Evolutionary conservation across 1,140 invertebrate species (phyloP), one percentile per base, ranked within the genome.

Genomic region (Helicoverpa armigera): DNA sequence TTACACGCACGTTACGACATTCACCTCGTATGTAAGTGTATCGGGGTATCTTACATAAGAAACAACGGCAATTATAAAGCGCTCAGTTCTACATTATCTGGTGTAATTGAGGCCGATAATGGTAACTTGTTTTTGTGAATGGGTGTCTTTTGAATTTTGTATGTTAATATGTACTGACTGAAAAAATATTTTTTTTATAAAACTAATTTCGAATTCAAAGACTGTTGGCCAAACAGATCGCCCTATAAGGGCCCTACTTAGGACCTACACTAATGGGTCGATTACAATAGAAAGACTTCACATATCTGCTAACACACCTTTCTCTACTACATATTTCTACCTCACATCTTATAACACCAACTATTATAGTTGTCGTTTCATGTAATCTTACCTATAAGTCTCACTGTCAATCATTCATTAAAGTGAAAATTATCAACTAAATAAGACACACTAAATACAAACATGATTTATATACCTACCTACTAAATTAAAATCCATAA

Each of bases 21-120:
- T 43, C 50, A 31, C 16, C n/a, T 48, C 23, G n/a, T 48, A 7
- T 63, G 18, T 61, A 75, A 16, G 18, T 75, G 73, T 75, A 61
- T 61, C 18, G 18, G 61, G 12, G 12, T 73, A 10, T 74, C 61
- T 77, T 77, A 77, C 58, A 65, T 77, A 77, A 77, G 50, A 13
- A 69, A 43, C 23, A 67, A 77, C n/a, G 16, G 50, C 67, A 67
- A 54, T 75, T 75, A 60, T 60, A 12, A 53, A 48, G 50, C 18
- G 43, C 11, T 50, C 18, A 10, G n/a, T 16, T 50, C 10, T 29
- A 14, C n/a, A 11, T 13, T 53, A 54, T 67, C 29, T 35, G 60
- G 50, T 77, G 48, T 77, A 16, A 77, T 77, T 77, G 74, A 77
- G 74, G 74, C 12, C 60, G 23, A 2, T 13, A 16, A 5, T 23